Base-by-base conservation (phyloP, 2,888 invertebrate genomes). In the Trichogramma dendrolimi region DNA sequence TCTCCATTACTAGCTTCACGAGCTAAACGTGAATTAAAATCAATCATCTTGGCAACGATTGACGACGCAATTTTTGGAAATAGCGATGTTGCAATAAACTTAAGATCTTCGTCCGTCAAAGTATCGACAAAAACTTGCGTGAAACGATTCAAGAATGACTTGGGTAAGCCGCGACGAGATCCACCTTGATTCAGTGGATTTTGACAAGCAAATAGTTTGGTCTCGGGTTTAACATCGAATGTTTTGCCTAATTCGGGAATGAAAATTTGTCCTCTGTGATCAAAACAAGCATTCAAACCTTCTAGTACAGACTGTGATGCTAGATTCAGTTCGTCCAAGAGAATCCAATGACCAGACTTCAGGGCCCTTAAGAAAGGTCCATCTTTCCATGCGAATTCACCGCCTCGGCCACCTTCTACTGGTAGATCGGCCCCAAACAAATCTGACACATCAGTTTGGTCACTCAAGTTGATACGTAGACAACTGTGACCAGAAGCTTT, bases 221-320 rank as follows among this genome's bases (percentile, higher is more conserved):
- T 96, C 69, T 86, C 84, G 60, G 81, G 78, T 73, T 84, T 87
- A 0, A 97, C 86, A 64, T 84, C 82, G 75, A 98, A 98, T 0
- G 89, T 90, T 78, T 86, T 88, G 54, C 91, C 92, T 8, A 99
- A 81, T 81, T 99, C 99, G 0, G 99, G 96, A 61, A 99, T 91
- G 75, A 86, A 99, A 38, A 99, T 88, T 81, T 96, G 94, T 1
- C 94, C 94, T 71, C 99, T 85, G 78, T 99, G 99, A 83, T 99
- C 99, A 60, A 99, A 84, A 73, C 98, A 97, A 0, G 99, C 98
- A 77, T 99, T 99, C 4, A 99, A 84, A 41, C 98, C 99, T 83
- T 99, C 99, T 10, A 99, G 82, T 0, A 99, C 98, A 0, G 97
- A 94, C 78, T 99, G 99, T 0, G 98, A 96, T 0, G 99, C 99